phyloP scores from a whole-genome alignment of 2,888 invertebrate genomes.

The Zelleria hepariella region DNA sequence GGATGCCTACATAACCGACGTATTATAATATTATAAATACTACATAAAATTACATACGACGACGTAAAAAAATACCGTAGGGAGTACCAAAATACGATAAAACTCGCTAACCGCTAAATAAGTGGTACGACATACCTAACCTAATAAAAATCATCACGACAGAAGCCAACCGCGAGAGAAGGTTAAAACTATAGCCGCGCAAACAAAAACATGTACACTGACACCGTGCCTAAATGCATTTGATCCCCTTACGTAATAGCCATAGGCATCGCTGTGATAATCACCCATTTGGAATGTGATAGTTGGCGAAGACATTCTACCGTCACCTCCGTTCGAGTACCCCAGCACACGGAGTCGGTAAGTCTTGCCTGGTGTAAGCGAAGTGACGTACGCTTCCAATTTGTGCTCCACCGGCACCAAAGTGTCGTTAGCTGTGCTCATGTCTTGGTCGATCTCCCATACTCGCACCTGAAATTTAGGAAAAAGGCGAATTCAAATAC shows the following conservation, averaged over 20 bases:
- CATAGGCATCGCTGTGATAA: constrained; percentile 59
- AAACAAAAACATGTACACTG: constrained; percentile 20
- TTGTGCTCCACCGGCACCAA: constrained; percentile 81
- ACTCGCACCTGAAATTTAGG: constrained; percentile 80
- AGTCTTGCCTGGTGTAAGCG: constrained; percentile 84
- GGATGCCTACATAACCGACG: background rate
- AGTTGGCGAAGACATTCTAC: constrained; percentile 95
- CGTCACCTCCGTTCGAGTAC: constrained; percentile 95
- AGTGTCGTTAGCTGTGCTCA: constrained; percentile 92
- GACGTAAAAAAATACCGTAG: constrained; percentile 12
- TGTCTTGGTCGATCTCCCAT: constrained; percentile 96
- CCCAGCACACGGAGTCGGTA: constrained; percentile 94
- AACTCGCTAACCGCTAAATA: no score
- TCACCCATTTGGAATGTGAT: constrained; percentile 91
- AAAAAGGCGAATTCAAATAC: background rate
- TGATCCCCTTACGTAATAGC: constrained; percentile 44
- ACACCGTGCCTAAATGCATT: constrained; percentile 19
- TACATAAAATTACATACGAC: no score
- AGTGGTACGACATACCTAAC: no score
- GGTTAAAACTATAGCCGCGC: constrained; percentile 19
- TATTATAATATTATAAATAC: background rate
- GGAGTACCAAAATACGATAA: constrained; percentile 11
- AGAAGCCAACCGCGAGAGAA: constrained; percentile 8
- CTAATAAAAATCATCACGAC: constrained; percentile 12
- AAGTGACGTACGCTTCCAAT: constrained; percentile 81